Base-by-base conservation (phyloP, 1,140 invertebrate species). In the Archivesica marissinica region DNA sequence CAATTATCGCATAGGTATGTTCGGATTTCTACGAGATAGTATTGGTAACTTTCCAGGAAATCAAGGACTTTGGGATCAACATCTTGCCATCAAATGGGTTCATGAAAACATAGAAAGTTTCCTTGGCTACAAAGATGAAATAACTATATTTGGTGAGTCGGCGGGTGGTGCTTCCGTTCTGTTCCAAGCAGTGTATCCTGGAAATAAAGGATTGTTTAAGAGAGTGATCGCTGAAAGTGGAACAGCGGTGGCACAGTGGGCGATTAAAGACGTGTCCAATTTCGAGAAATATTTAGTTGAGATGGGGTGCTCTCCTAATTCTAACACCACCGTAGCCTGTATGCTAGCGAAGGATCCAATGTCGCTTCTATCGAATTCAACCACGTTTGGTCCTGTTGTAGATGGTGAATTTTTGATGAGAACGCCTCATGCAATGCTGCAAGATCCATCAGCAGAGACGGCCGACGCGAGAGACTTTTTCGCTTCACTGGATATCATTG, bases 401-500 rank as follows among this genome's bases (percentile, higher is more conserved):
- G 61, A 70, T 54, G 35, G 50, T 38, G 50, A 56, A 0, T 81
- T 80, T 52, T 7, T 68, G 13, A 33, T 52, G n/a, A 11, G 4
- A 15, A 9, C 59, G 3, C 61, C 59, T 2, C 20, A 35, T 30
- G 50, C 54, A 20, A 68, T 97, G 0, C 90, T 99, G 85, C 95
- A 94, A 30, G 96, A 96, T 68, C 95, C 96, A 79, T 97, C 98
- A 88, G 98, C 98, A 93, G 99, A 99, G 93, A 97, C 98, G 92
- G 97, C 97, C 3, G 97, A 96, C 89, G 96, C 76, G 6, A 59
- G 76, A 44, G 56, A 64, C 35, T 77, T 77, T 35, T 77, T 77
- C 41, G 50, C 75, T 6, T 77, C 75, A 35, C 52, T 77, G 17
- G 75, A 77, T 59, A 59, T 99, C 83, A 94, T 99, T 23, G 96